Percentiles rank a stretch among this genome's conserved stretches.
phyloP scores from a whole-genome alignment of 2,113 vertebrate species.

The Gymnogyps californianus region DNA sequence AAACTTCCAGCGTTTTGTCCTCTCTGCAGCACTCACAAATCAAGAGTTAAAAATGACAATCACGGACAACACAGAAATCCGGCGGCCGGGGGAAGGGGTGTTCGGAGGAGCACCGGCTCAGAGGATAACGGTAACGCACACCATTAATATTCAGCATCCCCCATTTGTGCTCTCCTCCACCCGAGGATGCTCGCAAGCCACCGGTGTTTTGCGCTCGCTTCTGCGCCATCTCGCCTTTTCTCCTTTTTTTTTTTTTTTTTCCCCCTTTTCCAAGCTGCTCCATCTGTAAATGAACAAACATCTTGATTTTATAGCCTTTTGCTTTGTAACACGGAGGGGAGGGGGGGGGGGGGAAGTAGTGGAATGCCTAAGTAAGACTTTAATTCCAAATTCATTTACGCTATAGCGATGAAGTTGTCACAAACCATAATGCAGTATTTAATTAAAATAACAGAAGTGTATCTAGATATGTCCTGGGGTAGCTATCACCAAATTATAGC shows the following conservation, averaged over 20 bases:
- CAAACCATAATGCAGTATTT: slow-evolving; percentile 78
- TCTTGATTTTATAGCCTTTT: slow-evolving; percentile 72
- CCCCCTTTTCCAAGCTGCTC: slow-evolving; percentile 9
- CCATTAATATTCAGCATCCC: slow-evolving; percentile 48
- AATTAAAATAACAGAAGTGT: slow-evolving; percentile 76
- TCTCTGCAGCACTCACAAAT: background rate
- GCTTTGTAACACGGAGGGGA: slow-evolving; percentile 67
- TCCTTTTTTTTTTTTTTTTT: background rate
- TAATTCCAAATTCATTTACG: slow-evolving; percentile 76
- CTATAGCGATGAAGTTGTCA: slow-evolving; percentile 69
- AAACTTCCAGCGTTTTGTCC: background rate
- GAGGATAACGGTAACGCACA: slow-evolving; percentile 20
- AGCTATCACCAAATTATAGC: slow-evolving; percentile 66
- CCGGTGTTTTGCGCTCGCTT: background rate
- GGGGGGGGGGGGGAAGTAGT: slow-evolving; percentile 48
- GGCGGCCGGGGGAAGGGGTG: background rate
- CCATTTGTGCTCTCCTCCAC: background rate
- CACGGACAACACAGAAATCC: background rate
- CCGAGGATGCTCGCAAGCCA: slow-evolving; percentile 18
- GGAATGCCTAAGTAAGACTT: slow-evolving; percentile 77
- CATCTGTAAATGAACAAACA: slow-evolving; percentile 75
- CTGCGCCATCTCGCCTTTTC: background rate
- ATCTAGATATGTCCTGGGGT: slow-evolving; percentile 72
- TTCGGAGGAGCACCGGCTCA: background rate
- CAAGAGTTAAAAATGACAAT: background rate